Percentiles rank a stretch among this genome's conserved stretches.
phyloP scores from a whole-genome alignment of 35 echinoderm and acorn worm genomes.

The Acanthaster planci region DNA sequence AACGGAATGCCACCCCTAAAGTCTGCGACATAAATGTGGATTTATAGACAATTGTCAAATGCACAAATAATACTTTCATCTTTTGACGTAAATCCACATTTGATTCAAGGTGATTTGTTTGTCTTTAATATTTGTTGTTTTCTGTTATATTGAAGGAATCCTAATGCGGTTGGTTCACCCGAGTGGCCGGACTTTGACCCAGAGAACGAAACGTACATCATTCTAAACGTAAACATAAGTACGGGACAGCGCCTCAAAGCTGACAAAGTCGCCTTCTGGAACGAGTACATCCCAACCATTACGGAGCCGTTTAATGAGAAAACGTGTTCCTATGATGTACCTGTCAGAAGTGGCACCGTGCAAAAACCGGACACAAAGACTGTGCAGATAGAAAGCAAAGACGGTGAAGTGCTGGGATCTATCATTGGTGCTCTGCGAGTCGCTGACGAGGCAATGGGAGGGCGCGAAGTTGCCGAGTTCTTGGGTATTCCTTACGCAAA shows the following conservation, averaged over 20 bases:
- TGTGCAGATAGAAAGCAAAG: no score
- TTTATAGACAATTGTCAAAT: no score
- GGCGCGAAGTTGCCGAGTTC: constrained; percentile 5
- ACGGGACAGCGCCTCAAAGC: constrained; percentile 9
- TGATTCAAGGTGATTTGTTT: no score
- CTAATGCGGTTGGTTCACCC: constrained; percentile 1
- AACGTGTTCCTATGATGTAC: background rate
- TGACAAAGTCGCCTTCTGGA: no score
- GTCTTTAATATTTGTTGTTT: no score
- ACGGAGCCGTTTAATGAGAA: background rate
- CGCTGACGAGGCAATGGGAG: background rate
- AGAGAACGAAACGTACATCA: constrained; percentile 30
- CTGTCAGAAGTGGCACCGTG: background rate
- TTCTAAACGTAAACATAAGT: constrained; percentile 1
- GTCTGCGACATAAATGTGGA: no score
- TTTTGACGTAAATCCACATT: no score
- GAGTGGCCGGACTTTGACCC: constrained; percentile 15
- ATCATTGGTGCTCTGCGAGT: background rate
- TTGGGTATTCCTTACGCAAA: constrained; percentile 49
- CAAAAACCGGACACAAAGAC: background rate
- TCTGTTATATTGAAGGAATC: background rate
- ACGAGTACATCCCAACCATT: no score
- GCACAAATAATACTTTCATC: no score
- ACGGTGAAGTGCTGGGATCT: no score
- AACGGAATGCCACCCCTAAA: no score